Base-by-base conservation (phyloP, 2,113 vertebrate genomes). In the Taxidea taxus region DNA sequence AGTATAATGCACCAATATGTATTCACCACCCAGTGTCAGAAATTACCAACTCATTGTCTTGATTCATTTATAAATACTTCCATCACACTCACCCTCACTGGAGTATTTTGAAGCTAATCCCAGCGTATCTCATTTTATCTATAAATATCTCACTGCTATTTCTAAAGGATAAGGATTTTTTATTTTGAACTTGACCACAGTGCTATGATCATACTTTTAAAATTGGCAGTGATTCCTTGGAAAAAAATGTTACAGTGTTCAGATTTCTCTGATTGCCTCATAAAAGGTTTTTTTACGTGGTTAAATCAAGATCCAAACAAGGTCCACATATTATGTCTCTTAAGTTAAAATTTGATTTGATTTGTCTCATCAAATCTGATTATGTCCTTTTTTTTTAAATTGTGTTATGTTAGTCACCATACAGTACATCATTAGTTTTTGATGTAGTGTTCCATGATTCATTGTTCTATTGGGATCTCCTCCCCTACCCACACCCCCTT, bases 121-220 rank as follows among this genome's bases (percentile, higher is more conserved):
- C 20, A 70, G 37, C 21, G 39, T 88, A 44, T 94, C 60, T 70
- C 16, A 95, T 94, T 94, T 94, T 96, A 89, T 77, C 44, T 93
- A 12, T 91, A 84, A 83, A 31, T 96, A 83, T 54, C 77, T 90
- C 18, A 78, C 0, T 87, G 25, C 60, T 92, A 4, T 91, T 64
- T 96, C 29, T 85, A 81, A 93, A 96, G 88, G 42, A 85, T 75
- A 87, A 95, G 29, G 47, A 56, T 54, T 93, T 93, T 66, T 66
- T 82, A 87, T 47, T 93, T 97, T 91, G 70, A 75, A 47, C 21
- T 54, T 78, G 86, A 92, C 34, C 91, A 20, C 10, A 34, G 16
- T 83, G 29, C 60, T 95, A 1, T 84, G 86, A 51, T 49, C 9
- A 62, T 87, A 47, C 54, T 88, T 93, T 80, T 54, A 72, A 60